These are phyloP conservation scores for Mus pahari DNA, from an alignment of 2,113 vertebrate species.

Conservation along the genomic window DNA sequence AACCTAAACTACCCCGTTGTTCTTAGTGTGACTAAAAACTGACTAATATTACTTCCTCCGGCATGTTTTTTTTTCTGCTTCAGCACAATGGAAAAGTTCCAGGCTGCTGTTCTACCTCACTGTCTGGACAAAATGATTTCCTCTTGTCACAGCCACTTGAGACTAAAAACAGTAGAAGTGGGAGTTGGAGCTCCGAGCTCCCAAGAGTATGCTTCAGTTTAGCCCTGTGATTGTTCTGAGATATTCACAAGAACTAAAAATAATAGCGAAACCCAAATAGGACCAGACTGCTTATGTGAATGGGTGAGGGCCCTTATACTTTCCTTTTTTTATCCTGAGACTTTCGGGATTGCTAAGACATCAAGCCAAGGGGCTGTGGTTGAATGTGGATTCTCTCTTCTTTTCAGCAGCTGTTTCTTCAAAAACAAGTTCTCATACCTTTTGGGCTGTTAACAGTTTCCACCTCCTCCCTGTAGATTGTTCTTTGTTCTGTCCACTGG, in stretches of 20 bases:
- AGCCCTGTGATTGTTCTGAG: constrained; percentile 15
- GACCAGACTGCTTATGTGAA: neutral
- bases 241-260: constrained; percentile 41
- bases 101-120: constrained; percentile 64
- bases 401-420: neutral
- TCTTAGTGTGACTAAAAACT: constrained; percentile 82
- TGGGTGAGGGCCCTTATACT: neutral
- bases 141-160: constrained; percentile 43
- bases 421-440: constrained; percentile 21
- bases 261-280: neutral
- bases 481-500: constrained; percentile 33
- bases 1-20: constrained; percentile 77
- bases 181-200: neutral
- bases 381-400: neutral
- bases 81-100: constrained; percentile 83
- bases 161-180: neutral
- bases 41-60: constrained; percentile 87
- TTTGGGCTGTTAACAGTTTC: constrained; percentile 20
- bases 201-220: neutral
- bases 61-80: constrained; percentile 61
- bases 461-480: neutral
- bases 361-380: neutral
- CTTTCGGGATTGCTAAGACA: neutral
- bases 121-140: constrained; percentile 77
- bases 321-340: neutral